Percentiles rank a stretch among this genome's conserved stretches.
These are phyloP conservation scores for Drepana falcataria DNA, from an alignment of 2,888 invertebrate genomes.

Conservation along the genomic window DNA sequence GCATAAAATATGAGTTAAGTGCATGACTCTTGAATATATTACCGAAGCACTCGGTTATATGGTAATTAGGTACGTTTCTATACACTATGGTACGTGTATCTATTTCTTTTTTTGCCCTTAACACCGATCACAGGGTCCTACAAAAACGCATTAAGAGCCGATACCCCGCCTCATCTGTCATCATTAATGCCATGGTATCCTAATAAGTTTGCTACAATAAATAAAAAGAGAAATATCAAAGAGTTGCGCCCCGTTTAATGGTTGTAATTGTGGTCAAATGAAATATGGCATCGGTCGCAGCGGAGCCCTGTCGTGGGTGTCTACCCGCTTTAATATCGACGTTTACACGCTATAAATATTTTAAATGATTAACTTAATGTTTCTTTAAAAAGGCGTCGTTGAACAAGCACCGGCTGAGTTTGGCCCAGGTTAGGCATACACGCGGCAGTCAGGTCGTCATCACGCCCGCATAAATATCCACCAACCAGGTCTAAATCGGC, in stretches of 20 bases:
- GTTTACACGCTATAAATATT: slow-evolving; percentile 72
- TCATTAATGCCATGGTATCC: slow-evolving; percentile 75
- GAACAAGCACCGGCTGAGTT: slow-evolving; percentile 38
- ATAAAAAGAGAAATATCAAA: slow-evolving; percentile 70
- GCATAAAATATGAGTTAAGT: not conserved
- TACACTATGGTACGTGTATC: slow-evolving; percentile 41
- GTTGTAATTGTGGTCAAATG: slow-evolving; percentile 74
- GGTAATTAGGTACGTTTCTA: slow-evolving; percentile 32
- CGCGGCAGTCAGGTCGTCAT: slow-evolving; percentile 33
- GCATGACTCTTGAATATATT: slow-evolving; percentile 3
- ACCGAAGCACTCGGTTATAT: slow-evolving; percentile 2
- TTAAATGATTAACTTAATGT: slow-evolving; percentile 65
- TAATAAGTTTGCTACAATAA: slow-evolving; percentile 76
- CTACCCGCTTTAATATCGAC: slow-evolving; percentile 64
- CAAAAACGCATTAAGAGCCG: slow-evolving; percentile 59
- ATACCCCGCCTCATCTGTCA: slow-evolving; percentile 71
- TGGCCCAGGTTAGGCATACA: slow-evolving; percentile 44
- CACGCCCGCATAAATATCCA: slow-evolving; percentile 23
- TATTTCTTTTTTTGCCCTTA: slow-evolving; percentile 35
- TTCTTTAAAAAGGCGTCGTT: slow-evolving; percentile 46
- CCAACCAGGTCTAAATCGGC: slow-evolving; percentile 40
- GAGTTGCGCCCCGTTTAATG: slow-evolving; percentile 73
- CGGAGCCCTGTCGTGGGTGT: slow-evolving; percentile 64
- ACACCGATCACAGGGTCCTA: slow-evolving; percentile 42
- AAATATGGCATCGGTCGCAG: slow-evolving; percentile 61